These are phyloP conservation scores for Gerris buenoi DNA, from an alignment of 1,140 invertebrate species.

Conservation along the genomic window DNA sequence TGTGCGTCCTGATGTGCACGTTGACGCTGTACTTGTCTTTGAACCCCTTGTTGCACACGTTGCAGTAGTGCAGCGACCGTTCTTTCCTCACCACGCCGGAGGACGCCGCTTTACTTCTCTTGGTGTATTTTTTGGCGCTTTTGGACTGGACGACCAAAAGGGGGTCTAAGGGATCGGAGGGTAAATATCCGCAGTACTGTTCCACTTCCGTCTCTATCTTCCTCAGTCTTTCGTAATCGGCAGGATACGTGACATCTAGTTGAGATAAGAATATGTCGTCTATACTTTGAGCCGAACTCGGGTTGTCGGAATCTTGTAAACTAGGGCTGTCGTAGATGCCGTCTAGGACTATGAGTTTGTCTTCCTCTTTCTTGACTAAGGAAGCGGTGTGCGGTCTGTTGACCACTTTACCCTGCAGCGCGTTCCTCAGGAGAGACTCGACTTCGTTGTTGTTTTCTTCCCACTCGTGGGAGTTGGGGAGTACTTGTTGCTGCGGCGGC, in stretches of 20 bases:
- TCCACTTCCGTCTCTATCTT: slow-evolving; percentile 26
- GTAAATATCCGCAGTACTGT: slow-evolving; percentile 19
- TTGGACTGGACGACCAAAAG: slow-evolving; percentile 9
- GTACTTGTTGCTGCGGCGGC: slow-evolving; percentile 8
- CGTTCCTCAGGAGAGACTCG: slow-evolving; percentile 57
- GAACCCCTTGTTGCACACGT: slow-evolving; percentile 81
- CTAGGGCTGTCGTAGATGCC: slow-evolving; percentile 14
- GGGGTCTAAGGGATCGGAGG: slow-evolving; percentile 11
- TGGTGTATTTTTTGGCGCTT: slow-evolving; percentile 21
- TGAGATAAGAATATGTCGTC: slow-evolving; percentile 27
- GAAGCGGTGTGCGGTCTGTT: slow-evolving; percentile 30
- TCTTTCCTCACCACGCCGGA: slow-evolving; percentile 44
- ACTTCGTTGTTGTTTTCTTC: slow-evolving; percentile 46
- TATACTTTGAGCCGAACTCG: slow-evolving; percentile 24
- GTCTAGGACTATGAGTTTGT: slow-evolving; percentile 13
- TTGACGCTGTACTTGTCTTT: slow-evolving; percentile 88
- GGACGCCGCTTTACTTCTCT: slow-evolving; percentile 16
- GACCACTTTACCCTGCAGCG: slow-evolving; percentile 49
- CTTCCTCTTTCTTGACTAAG: slow-evolving; percentile 13
- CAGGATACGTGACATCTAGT: slow-evolving; percentile 36
- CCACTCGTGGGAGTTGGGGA: slow-evolving; percentile 51
- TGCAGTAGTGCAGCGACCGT: slow-evolving; percentile 73
- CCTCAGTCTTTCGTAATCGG: slow-evolving; percentile 57
- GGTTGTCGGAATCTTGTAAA: slow-evolving; percentile 20
- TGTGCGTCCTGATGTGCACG: slow-evolving; percentile 79